Base-by-base conservation (phyloP, 2,888 invertebrate species). In the Drosophila barbarae region DNA sequence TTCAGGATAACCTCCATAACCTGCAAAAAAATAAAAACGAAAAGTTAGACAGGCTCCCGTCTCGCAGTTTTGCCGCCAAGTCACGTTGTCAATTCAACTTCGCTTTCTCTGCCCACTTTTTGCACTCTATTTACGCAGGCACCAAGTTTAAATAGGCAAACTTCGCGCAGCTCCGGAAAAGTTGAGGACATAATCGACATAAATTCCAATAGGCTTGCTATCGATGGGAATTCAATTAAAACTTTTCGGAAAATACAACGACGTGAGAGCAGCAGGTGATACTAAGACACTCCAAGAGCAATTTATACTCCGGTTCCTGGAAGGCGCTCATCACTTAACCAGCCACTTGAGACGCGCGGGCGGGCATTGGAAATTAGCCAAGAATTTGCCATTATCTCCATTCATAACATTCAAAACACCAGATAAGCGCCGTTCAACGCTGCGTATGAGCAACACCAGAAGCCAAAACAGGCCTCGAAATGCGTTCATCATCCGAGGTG, bases 151-250 rank as follows among this genome's bases (percentile, higher is more conserved):
- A 81, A 80, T 80, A 81, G 79, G 78, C 67, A 80, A 80, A 80
- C 76, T 80, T 84, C 66, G 41, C 34, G 63, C 35, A 53, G 63
- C 49, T 21, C 60, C 52, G 73, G 65, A 69, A 77, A 81, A 81
- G 77, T 84, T 81, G 74, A 84, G 82, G 73, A 76, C 71, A 84
- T 84, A 84, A 84, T 80, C 80, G 84, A 81, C 76, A 84, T 79
- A 84, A 79, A 84, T 84, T 79, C 72, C 71, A 83, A 77, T 80
- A 76, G 84, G 78, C 74, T 73, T 75, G 70, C 67, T 57, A 58
- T 71, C 71, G 56, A 66, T 57, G 54, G 55, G 73, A 73, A 79
- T 84, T 81, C 81, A 77, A 84, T 81, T 81, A 81, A 84, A 81
- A 81, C 72, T 81, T 81, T 73, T 49, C 23, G 26, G 21, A 26